These are phyloP conservation scores for Melanotaenia maccullochi DNA, from an alignment of 2,797 vertebrate species.

Conservation along the genomic window DNA sequence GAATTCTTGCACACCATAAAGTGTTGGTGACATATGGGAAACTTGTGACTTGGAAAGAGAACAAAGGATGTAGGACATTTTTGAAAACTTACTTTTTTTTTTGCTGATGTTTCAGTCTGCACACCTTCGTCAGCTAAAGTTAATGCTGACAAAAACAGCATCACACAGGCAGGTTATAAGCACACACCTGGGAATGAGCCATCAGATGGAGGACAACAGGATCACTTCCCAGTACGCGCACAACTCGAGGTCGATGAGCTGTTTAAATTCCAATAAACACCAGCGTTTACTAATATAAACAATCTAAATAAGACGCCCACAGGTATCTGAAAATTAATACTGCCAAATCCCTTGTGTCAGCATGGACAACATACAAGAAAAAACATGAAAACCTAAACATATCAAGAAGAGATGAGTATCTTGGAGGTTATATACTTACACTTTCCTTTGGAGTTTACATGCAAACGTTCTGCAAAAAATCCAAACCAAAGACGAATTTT, in stretches of 20 bases:
- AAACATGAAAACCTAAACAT: no score
- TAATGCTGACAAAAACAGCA: conserved; percentile 4
- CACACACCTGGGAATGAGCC: neutral
- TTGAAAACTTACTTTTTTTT: neutral
- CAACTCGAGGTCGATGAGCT: neutral
- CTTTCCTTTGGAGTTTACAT: no score
- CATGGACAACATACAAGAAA: neutral
- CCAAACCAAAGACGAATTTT: neutral
- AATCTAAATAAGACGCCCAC: no score
- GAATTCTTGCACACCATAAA: neutral
- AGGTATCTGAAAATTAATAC: no score
- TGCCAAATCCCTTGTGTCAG: neutral
- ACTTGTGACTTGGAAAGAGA: neutral
- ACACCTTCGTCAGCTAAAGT: conserved; percentile 4
- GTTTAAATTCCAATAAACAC: neutral
- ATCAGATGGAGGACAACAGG: neutral
- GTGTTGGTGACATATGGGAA: neutral
- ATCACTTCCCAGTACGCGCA: neutral
- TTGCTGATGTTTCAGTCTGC: neutral
- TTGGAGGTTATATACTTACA: no score
- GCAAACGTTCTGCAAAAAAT: no score
- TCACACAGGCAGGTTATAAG: neutral
- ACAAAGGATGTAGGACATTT: neutral
- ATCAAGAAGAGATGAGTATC: no score
- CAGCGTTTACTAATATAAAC: no score